Conservation (phyloP, 1,140 invertebrate species). For the Brachionus rotundiformis region DNA sequence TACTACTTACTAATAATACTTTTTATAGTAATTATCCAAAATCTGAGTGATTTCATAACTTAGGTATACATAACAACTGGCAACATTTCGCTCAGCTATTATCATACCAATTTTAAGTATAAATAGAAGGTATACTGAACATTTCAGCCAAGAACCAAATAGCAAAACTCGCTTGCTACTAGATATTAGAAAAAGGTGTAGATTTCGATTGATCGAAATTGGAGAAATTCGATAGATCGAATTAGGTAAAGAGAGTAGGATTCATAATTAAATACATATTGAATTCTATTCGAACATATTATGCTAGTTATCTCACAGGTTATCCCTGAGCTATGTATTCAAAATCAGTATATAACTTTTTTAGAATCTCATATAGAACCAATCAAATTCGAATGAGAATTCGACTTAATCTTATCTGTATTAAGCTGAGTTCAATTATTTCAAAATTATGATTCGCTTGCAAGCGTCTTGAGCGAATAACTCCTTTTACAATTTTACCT, state of each 20-base stretch:
- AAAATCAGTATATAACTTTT: background rate
- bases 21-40: background rate
- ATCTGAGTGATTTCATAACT: background rate
- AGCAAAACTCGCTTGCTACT: background rate
- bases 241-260: background rate
- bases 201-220: background rate
- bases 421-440: constrained; percentile 16
- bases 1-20: background rate
- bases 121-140: background rate
- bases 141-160: background rate
- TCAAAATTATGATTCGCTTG: constrained; percentile 19
- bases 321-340: background rate
- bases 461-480: constrained; percentile 10
- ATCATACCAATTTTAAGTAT: background rate
- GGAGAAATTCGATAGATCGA: background rate
- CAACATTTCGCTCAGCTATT: background rate
- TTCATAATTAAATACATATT: constrained; percentile 7
- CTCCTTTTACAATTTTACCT: background rate
- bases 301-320: background rate
- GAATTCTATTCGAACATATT: constrained; percentile 12
- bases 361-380: background rate
- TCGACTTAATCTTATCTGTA: background rate
- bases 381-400: background rate
- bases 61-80: background rate
- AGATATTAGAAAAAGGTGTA: constrained; percentile 5